phyloP scores from a whole-genome alignment of 2,888 invertebrate species.

The Cotesia congregata region DNA sequence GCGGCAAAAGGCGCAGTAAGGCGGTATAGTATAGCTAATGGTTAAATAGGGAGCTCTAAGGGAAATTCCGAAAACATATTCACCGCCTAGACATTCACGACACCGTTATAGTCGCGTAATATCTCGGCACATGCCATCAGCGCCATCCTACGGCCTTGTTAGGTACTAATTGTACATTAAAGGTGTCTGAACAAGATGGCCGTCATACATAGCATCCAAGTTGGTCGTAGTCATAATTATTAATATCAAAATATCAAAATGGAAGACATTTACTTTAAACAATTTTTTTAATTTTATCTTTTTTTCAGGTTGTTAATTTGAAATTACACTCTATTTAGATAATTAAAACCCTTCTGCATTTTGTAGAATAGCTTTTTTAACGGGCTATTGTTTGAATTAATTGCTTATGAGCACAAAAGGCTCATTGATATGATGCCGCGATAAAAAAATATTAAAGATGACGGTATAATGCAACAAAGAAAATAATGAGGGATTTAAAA shows the following conservation, averaged over 20 bases:
- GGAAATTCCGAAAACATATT: slow-evolving; percentile 27
- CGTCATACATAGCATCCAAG: neutral
- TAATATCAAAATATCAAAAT: too few relatives aligned
- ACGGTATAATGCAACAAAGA: neutral
- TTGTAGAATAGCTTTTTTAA: neutral
- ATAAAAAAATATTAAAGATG: slow-evolving; percentile 8
- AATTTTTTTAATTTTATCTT: neutral
- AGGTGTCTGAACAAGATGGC: too few relatives aligned
- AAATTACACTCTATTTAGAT: neutral
- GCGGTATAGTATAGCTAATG: neutral
- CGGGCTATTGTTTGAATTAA: neutral
- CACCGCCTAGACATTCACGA: slow-evolving; percentile 32
- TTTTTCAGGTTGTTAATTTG: neutral
- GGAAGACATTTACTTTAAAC: too few relatives aligned
- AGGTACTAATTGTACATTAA: too few relatives aligned
- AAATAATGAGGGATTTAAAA: slow-evolving; percentile 8
- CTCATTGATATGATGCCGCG: neutral
- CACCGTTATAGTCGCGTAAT: slow-evolving; percentile 31
- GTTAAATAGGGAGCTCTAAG: neutral
- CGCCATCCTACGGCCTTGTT: neutral
- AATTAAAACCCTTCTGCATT: too few relatives aligned
- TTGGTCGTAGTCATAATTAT: too few relatives aligned
- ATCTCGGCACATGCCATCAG: slow-evolving; percentile 38
- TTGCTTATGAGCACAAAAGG: neutral
- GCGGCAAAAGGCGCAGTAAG: neutral